phyloP scores from a whole-genome alignment of 2,113 vertebrate genomes.

The Alectura lathami region DNA sequence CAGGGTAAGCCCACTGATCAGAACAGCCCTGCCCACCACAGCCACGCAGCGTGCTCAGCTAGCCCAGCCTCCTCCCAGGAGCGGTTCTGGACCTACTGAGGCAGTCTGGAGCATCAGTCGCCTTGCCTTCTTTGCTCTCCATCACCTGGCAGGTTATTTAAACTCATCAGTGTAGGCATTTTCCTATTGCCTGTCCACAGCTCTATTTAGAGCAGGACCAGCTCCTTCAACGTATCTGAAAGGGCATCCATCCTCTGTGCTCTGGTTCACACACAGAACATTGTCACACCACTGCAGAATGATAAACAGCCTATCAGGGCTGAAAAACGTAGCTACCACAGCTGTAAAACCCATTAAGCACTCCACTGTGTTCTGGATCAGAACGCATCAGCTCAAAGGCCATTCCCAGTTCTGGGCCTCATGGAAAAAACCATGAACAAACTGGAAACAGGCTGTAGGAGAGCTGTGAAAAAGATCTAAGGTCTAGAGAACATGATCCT shows the following conservation, averaged over 20 bases:
- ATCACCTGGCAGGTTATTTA: not conserved
- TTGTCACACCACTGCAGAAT: not conserved
- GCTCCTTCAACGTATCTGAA: not conserved
- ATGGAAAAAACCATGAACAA: not conserved
- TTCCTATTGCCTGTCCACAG: not conserved
- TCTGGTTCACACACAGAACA: not conserved
- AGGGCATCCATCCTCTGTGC: not conserved
- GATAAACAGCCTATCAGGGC: constrained; percentile 44
- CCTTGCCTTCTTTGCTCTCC: not conserved
- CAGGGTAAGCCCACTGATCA: not conserved
- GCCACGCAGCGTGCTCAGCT: not conserved
- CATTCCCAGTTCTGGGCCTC: not conserved
- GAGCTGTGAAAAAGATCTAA: not conserved
- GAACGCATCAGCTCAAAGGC: not conserved
- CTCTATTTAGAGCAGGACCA: not conserved
- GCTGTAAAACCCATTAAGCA: not conserved
- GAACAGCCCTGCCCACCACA: not conserved
- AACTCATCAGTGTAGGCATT: not conserved
- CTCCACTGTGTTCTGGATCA: not conserved
- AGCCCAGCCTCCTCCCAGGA: not conserved
- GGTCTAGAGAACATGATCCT: not conserved
- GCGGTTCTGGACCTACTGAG: not conserved
- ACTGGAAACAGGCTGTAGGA: not conserved
- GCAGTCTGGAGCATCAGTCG: not conserved
- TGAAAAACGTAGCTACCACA: constrained; percentile 26